phyloP scores from a whole-genome alignment of 1,140 invertebrate genomes.

The Drosophila sulfurigaster region DNA sequence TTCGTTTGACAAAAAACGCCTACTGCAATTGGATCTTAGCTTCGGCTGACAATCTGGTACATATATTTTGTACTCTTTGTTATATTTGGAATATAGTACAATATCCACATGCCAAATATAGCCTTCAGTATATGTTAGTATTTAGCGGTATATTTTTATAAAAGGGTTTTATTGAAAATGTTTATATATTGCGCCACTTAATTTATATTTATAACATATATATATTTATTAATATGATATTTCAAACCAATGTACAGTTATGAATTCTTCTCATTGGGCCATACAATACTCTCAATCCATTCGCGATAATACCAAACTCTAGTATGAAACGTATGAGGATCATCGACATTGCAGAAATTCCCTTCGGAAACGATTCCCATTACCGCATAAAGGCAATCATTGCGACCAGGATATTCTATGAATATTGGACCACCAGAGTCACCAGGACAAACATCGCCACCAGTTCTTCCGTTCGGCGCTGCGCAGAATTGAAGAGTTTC shows the following conservation, averaged over 20 bases:
- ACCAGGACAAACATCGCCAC: conserved; percentile 13
- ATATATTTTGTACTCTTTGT: no score
- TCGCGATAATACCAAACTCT: conserved; percentile 18
- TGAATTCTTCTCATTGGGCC: conserved; percentile 3
- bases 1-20: no score
- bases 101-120: no score
- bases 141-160: no score
- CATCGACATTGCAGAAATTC: accelerated
- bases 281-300: conserved; percentile 31
- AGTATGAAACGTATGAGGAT: not conserved
- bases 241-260: no score
- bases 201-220: not conserved
- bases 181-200: not conserved
- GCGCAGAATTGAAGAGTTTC: conserved; percentile 3
- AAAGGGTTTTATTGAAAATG: no score
- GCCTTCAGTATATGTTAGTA: no score
- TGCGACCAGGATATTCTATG: not conserved
- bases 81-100: no score
- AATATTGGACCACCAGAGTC: conserved; percentile 41
- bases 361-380: conserved; percentile 8
- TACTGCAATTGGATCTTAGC: no score
- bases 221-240: no score
- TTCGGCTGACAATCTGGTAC: no score
- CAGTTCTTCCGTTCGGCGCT: not conserved
- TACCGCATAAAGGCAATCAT: conserved; percentile 16